Percentiles rank a stretch among this genome's conserved stretches.
phyloP scores from a whole-genome alignment of 2,113 vertebrate genomes.

The Megalops atlanticus region DNA sequence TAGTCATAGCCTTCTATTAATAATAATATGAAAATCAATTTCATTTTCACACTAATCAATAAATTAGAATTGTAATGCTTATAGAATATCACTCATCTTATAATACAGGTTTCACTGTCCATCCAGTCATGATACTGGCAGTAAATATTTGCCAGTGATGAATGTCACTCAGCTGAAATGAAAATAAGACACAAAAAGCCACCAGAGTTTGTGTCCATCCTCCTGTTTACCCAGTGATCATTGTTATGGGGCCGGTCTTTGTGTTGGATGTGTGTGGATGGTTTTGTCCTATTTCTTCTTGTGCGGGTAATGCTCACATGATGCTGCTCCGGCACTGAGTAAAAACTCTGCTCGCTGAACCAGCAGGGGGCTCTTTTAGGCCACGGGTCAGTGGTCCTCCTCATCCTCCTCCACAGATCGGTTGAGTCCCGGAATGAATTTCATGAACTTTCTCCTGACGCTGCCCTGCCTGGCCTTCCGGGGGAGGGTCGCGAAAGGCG shows the following conservation, averaged over 20 bases:
- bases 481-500: slow-evolving; percentile 85
- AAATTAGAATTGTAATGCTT: background rate
- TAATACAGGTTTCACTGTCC: too few species aligned
- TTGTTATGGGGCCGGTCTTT: background rate
- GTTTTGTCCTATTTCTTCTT: too few species aligned
- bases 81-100: too few species aligned
- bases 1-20: background rate
- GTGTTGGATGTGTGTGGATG: too few species aligned
- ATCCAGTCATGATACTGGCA: too few species aligned
- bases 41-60: background rate
- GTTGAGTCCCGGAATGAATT: slow-evolving; percentile 87
- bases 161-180: background rate
- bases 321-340: background rate
- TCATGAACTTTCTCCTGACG: slow-evolving; percentile 82
- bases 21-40: background rate
- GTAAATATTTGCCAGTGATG: background rate
- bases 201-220: background rate
- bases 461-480: slow-evolving; percentile 76
- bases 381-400: slow-evolving; percentile 57
- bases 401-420: slow-evolving; percentile 84
- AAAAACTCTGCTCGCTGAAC: background rate
- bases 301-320: background rate
- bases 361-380: background rate
- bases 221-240: background rate
- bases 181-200: background rate